Conservation (phyloP, 2,113 vertebrate species). For the Nansenia antarctica region DNA sequence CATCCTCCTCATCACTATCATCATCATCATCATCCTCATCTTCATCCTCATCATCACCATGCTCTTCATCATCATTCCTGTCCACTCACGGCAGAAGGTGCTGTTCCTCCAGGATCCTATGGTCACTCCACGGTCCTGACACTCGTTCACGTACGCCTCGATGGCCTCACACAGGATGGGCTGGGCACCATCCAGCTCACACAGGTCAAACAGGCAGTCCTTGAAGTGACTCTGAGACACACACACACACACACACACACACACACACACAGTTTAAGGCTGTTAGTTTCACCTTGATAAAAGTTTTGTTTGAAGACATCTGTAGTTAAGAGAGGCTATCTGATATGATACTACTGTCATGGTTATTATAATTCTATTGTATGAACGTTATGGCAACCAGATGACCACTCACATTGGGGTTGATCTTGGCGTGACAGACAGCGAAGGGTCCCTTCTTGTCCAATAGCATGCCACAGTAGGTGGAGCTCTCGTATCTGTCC, state of each 20-base stretch:
- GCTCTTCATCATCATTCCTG: no score
- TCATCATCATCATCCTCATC: no score
- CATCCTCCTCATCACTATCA: no score
- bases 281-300: no score
- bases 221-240: conserved; percentile 66
- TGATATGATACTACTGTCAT: neutral
- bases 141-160: conserved; percentile 75
- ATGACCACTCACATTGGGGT: conserved; percentile 64
- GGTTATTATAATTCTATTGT: neutral
- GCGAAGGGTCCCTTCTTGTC: conserved; percentile 63
- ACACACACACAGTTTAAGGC: neutral
- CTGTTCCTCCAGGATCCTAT: conserved; percentile 74
- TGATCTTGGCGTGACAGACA: conserved; percentile 55
- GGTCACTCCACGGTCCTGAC: conserved; percentile 76
- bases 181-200: conserved; percentile 68
- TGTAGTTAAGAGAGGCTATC: no score
- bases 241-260: conserved; percentile 6
- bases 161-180: conserved; percentile 73
- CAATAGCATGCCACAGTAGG: conserved; percentile 69
- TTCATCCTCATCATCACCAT: no score
- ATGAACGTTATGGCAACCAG: neutral
- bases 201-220: conserved; percentile 76
- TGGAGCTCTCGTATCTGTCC: conserved; percentile 67
- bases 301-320: no score
- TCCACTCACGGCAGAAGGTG: conserved; percentile 72